These are phyloP conservation scores for Endotricha flammealis DNA, from an alignment of 2,888 invertebrate species.

Conservation along the genomic window DNA sequence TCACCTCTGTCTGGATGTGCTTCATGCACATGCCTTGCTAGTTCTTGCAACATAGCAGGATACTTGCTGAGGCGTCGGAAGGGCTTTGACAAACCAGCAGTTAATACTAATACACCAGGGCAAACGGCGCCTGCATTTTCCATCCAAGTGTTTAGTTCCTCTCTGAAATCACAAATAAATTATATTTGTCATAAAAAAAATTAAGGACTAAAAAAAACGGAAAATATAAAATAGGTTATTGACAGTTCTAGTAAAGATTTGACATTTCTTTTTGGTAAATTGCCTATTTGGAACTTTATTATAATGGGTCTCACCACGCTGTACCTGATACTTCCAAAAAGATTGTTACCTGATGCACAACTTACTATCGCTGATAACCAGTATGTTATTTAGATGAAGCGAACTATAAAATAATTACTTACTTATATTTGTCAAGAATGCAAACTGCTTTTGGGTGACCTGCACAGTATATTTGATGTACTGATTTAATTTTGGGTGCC, in stretches of 20 bases:
- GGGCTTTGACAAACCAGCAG: constrained; percentile 95
- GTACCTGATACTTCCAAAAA: no score
- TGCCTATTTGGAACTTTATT: no score
- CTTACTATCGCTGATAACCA: no score
- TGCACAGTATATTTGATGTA: constrained; percentile 93
- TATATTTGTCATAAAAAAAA: no score
- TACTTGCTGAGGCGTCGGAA: constrained; percentile 97
- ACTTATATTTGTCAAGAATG: constrained; percentile 95
- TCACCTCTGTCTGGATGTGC: constrained; percentile 97
- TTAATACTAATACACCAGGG: constrained; percentile 92
- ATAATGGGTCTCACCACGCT: no score
- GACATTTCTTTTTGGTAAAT: no score
- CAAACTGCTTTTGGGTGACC: constrained; percentile 97
- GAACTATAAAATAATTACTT: constrained; percentile 40
- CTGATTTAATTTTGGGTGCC: constrained; percentile 88
- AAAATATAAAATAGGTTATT: no score
- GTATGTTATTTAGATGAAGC: no score
- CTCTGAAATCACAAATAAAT: constrained; percentile 67
- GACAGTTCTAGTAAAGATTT: no score
- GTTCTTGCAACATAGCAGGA: constrained; percentile 94
- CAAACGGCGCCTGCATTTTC: constrained; percentile 90
- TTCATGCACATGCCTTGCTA: constrained; percentile 97
- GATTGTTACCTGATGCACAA: no score
- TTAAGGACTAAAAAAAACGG: no score
- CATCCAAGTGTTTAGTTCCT: constrained; percentile 91